Evolutionary conservation across 2,888 invertebrate species (phyloP).

Genomic region (Oeneis ivallda): DNA sequence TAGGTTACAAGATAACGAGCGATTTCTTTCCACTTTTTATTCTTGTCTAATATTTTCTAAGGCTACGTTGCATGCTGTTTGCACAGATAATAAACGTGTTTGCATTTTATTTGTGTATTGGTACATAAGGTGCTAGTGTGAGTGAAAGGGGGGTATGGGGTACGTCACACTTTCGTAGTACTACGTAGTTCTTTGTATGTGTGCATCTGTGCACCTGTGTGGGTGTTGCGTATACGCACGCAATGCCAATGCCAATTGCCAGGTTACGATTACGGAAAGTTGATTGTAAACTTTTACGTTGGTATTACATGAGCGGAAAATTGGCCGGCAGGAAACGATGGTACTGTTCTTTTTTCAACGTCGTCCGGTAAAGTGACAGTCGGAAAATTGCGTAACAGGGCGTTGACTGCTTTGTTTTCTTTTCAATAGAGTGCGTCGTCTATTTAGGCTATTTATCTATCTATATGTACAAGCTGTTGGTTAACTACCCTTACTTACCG

Average conservation of each 20-base stretch:
- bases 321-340: slow-evolving; percentile 48
- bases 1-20: too few species aligned
- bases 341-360: slow-evolving; percentile 35
- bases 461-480: too few species aligned
- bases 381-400: slow-evolving; percentile 21
- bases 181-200: slow-evolving; percentile 20
- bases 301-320: slow-evolving; percentile 77
- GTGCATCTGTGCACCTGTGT: slow-evolving; percentile 50
- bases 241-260: slow-evolving; percentile 80
- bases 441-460: too few species aligned
- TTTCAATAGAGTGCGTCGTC: background rate
- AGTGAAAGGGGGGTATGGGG: slow-evolving; percentile 32
- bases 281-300: slow-evolving; percentile 61
- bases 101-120: slow-evolving; percentile 24
- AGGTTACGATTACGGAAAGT: slow-evolving; percentile 73
- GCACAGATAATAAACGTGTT: slow-evolving; percentile 26
- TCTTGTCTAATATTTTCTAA: background rate
- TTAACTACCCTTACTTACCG: too few species aligned
- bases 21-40: too few species aligned
- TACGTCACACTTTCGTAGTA: slow-evolving; percentile 47
- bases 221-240: slow-evolving; percentile 76
- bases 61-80: slow-evolving; percentile 19
- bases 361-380: slow-evolving; percentile 42
- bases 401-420: background rate
- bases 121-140: slow-evolving; percentile 33